Conservation (phyloP, 2,113 vertebrate species). For the Numenius arquata region DNA sequence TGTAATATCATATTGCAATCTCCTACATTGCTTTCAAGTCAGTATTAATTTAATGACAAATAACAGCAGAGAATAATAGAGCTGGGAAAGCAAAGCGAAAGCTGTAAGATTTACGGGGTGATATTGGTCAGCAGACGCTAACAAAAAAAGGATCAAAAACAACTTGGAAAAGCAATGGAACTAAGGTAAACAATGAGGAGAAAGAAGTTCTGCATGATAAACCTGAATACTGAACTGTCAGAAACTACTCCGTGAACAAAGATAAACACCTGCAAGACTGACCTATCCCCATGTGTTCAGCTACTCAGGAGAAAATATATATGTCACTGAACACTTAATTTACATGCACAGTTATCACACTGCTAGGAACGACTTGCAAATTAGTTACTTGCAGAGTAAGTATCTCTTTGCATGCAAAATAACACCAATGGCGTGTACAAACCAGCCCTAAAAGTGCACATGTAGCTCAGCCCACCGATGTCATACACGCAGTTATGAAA, state of each 20-base stretch:
- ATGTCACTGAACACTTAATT: neutral
- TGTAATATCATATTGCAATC: slow-evolving; percentile 8
- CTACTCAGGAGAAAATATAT: neutral
- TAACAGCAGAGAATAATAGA: neutral
- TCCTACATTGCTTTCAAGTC: slow-evolving; percentile 21
- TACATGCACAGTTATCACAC: neutral
- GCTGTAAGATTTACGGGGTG: neutral
- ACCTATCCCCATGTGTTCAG: neutral
- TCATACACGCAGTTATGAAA: neutral
- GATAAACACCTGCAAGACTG: neutral
- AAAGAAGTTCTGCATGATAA: neutral
- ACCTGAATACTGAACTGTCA: neutral
- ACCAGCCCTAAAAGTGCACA: neutral
- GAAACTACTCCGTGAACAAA: neutral
- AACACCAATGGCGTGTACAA: neutral
- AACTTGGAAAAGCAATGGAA: neutral
- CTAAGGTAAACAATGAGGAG: neutral
- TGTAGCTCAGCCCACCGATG: neutral
- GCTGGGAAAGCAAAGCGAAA: slow-evolving; percentile 10
- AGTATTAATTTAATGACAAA: slow-evolving; percentile 47
- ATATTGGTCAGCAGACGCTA: slow-evolving; percentile 11
- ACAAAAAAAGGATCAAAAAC: neutral
- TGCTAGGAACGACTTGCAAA: neutral
- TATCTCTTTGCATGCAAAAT: neutral
- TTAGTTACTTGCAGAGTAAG: neutral